These are phyloP conservation scores for Apamea epomidion DNA, from an alignment of 2,888 invertebrate species.

Conservation along the genomic window DNA sequence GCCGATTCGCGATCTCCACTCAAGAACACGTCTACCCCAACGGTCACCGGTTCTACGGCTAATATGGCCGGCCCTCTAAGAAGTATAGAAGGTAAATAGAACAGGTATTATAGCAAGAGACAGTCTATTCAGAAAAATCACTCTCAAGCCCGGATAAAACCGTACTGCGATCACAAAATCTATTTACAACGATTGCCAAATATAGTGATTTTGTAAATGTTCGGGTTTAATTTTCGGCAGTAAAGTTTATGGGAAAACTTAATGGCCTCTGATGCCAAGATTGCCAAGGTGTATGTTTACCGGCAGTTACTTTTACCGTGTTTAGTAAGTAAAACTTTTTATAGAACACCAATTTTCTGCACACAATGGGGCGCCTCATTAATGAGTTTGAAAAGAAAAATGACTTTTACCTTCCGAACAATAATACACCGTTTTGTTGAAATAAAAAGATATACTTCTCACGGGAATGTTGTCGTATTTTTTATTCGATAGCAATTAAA, in stretches of 20 bases:
- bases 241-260: constrained; percentile 13
- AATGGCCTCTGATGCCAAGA: constrained; percentile 8
- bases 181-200: background rate
- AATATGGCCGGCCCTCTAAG: background rate
- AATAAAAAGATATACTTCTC: constrained; percentile 52
- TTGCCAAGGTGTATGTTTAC: constrained; percentile 31
- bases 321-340: constrained; percentile 27
- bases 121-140: background rate
- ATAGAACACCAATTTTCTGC: constrained; percentile 45
- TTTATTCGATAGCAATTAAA: constrained; percentile 56
- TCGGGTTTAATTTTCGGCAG: constrained; percentile 4
- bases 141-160: background rate
- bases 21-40: too few relatives aligned
- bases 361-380: constrained; percentile 40
- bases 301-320: constrained; percentile 23
- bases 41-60: too few relatives aligned
- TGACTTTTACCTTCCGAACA: constrained; percentile 26
- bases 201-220: background rate
- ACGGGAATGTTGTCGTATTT: constrained; percentile 48
- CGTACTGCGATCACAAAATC: background rate
- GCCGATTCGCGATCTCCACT: too few relatives aligned
- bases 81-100: background rate
- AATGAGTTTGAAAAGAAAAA: constrained; percentile 25
- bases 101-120: background rate
- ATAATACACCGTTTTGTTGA: constrained; percentile 28